Base-by-base conservation (phyloP, 2,888 invertebrate species). In the Tribolium freemani region DNA sequence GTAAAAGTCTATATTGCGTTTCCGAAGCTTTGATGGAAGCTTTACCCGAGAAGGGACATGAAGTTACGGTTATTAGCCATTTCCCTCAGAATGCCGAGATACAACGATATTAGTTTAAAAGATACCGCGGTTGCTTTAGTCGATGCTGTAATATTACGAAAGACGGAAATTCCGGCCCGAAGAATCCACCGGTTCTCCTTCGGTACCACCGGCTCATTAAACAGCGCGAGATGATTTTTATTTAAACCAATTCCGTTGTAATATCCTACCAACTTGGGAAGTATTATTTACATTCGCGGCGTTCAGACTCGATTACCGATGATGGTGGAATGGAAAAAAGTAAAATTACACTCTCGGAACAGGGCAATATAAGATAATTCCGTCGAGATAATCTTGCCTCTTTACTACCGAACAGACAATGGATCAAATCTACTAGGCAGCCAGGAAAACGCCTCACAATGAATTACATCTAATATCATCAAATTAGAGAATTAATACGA, bases 1-100 rank as follows among this genome's bases (percentile, higher is more conserved):
- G 93, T 3, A 91, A 90, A 79, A 93, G 93, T 69, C 93, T 93
- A 83, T 92, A 91, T 79, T 87, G 90, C 51, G 90, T 91, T 45
- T 91, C 90, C 79, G 88, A 88, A 79, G 89, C 91, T 0, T 87
- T 91, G 70, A 81, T 93, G 57, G 87, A 86, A 53, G 75, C 74
- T 74, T 82, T 93, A 71, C 89, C 89, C 0, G 86, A 83, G 30
- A 87, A 89, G 66, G 92, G 92, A 0, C 92, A 93, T 78, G 88
- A 90, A 75, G 82, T 93, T 0, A 93, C 92, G 0, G 90, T 92
- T n/a, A 87, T 93, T 56, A 92, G 92, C 9, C 89, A 91, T 80
- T 92, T 91, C 72, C 90, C 91, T 3, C 86, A 88, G 74, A 84
- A 87, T 10, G 81, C 79, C 84, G 13, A 91, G 90, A 82, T 92